Evolutionary conservation across 1,140 invertebrate genomes (phyloP).

Genomic region (Acyrthosiphon pisum): DNA sequence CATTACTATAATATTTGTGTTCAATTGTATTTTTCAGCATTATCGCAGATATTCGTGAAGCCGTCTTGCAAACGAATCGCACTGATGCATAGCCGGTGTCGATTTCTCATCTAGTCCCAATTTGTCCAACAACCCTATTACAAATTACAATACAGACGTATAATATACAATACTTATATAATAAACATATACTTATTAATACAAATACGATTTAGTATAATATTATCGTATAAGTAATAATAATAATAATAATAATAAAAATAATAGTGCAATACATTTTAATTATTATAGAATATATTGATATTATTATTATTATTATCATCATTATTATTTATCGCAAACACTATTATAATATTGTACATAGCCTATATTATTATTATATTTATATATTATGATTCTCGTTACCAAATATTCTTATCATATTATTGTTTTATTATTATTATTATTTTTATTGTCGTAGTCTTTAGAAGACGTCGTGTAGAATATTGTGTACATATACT

Average conservation of each 20-base stretch:
- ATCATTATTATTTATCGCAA: not conserved
- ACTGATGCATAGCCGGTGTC: too few species aligned
- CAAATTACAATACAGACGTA: not conserved
- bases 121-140: not conserved
- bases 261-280: slow-evolving; percentile 28
- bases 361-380: not conserved
- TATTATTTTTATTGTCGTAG: slow-evolving; percentile 27
- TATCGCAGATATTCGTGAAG: not conserved
- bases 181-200: not conserved
- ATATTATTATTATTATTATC: not conserved
- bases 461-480: slow-evolving; percentile 1
- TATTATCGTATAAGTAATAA: too few species aligned
- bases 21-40: not conserved
- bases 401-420: slow-evolving; percentile 41
- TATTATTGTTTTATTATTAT: slow-evolving; percentile 32
- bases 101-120: slow-evolving; percentile 41
- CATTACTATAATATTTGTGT: not conserved
- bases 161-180: not conserved
- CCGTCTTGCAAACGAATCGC: too few species aligned
- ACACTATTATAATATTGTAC: slow-evolving; percentile 35
- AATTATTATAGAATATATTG: slow-evolving; percentile 14
- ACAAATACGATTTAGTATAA: not conserved
- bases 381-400: slow-evolving; percentile 16
- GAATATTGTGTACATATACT: slow-evolving; percentile 15
- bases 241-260: slow-evolving; percentile 11